These are phyloP conservation scores for Apogon talboti DNA, from an alignment of 2,797 vertebrate species.

Conservation along the genomic window DNA sequence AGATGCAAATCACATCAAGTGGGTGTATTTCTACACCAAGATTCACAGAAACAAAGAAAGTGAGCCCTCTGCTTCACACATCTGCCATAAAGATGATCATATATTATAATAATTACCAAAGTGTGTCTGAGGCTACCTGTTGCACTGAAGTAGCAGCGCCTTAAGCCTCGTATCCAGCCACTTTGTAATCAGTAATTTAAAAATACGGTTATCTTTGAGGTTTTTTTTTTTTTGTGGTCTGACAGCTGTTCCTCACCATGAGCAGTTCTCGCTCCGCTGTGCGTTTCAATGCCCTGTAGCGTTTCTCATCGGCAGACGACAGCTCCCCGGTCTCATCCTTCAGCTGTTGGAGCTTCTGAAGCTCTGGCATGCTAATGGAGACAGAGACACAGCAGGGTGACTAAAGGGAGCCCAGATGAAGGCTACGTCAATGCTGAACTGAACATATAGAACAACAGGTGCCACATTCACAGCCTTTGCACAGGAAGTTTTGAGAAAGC, in stretches of 20 bases:
- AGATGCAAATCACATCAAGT: neutral
- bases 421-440: too few species aligned
- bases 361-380: constrained; percentile 93
- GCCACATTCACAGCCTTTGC: too few species aligned
- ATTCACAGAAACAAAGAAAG: neutral
- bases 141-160: neutral
- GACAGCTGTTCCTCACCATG: constrained; percentile 84
- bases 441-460: too few species aligned
- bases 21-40: neutral
- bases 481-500: too few species aligned
- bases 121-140: neutral
- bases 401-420: neutral
- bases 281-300: constrained; percentile 95
- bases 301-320: constrained; percentile 97
- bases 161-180: neutral
- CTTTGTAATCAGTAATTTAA: neutral
- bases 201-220: neutral
- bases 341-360: constrained; percentile 98
- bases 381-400: constrained; percentile 21
- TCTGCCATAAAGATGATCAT: neutral
- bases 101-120: neutral
- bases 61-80: neutral
- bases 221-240: neutral
- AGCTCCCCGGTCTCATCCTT: constrained; percentile 98
- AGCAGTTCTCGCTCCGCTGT: constrained; percentile 96